Conservation (phyloP, 2,113 vertebrate genomes). For the Lycaon pictus region DNA sequence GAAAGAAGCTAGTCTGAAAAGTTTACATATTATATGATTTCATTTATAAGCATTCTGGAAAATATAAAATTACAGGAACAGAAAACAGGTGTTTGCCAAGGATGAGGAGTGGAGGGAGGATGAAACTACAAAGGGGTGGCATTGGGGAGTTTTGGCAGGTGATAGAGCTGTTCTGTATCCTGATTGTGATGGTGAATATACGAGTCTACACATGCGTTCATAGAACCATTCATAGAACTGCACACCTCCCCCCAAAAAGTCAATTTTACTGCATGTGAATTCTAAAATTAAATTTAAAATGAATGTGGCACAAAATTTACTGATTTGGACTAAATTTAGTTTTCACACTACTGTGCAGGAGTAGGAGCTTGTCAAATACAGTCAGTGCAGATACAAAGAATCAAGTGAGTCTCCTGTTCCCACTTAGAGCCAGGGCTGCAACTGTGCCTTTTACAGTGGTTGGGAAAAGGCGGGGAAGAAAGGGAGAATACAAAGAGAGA, state of each 20-base stretch:
- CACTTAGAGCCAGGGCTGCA: neutral
- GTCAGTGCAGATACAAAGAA: neutral
- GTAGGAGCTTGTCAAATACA: constrained; percentile 44
- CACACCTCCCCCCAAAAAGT: neutral
- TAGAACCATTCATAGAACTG: neutral
- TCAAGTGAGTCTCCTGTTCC: neutral
- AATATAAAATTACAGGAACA: neutral
- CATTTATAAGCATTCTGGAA: neutral
- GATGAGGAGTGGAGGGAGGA: fast-evolving
- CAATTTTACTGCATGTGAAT: neutral
- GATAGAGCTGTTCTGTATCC: neutral
- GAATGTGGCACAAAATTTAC: constrained; percentile 16
- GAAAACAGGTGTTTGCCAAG: neutral
- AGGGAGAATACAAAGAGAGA: neutral
- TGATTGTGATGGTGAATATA: neutral
- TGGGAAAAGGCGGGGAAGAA: neutral
- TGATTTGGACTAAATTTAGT: constrained; percentile 75
- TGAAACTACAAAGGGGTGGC: neutral
- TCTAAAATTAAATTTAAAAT: constrained; percentile 42
- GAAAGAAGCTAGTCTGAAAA: neutral
- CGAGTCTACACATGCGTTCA: neutral
- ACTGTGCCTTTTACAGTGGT: neutral
- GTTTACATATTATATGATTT: neutral
- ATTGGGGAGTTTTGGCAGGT: neutral
- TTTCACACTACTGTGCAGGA: constrained; percentile 45